Evolutionary conservation across 1,140 invertebrate species (phyloP).

Genomic region (Arctopsyche grandis): DNA sequence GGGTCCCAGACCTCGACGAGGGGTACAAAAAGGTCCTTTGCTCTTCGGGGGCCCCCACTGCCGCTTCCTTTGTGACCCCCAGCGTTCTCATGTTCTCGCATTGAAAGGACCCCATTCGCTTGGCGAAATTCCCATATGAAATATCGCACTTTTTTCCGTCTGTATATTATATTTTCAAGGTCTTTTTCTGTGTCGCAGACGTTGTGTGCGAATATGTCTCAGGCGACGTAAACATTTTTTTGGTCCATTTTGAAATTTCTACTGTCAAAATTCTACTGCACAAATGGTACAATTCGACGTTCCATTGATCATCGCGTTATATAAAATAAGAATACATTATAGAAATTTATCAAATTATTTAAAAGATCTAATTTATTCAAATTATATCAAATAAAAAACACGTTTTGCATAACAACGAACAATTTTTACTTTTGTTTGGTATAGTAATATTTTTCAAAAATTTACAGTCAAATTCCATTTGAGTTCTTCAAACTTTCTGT

Average conservation of each 20-base stretch:
- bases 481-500: too few species aligned
- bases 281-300: too few species aligned
- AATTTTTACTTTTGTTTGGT: too few species aligned
- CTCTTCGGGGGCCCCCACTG: slow-evolving; percentile 19
- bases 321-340: too few species aligned
- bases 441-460: too few species aligned
- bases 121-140: slow-evolving; percentile 40
- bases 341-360: too few species aligned
- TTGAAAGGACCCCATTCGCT: slow-evolving; percentile 36
- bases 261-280: too few species aligned
- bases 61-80: slow-evolving; percentile 18
- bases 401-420: too few species aligned
- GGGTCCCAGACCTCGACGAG: slow-evolving; percentile 20
- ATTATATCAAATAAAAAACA: too few species aligned
- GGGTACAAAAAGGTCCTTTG: slow-evolving; percentile 34
- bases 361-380: too few species aligned
- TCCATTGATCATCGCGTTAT: too few species aligned
- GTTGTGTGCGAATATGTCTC: not conserved
- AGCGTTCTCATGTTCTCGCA: slow-evolving; percentile 38
- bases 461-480: too few species aligned
- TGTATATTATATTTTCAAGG: slow-evolving; percentile 6
- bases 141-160: slow-evolving; percentile 26
- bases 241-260: not conserved
- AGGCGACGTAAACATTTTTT: not conserved
- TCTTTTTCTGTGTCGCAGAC: slow-evolving; percentile 9